These are phyloP conservation scores for Laterallus jamaicensis DNA, from an alignment of 2,113 vertebrate genomes.

Conservation along the genomic window DNA sequence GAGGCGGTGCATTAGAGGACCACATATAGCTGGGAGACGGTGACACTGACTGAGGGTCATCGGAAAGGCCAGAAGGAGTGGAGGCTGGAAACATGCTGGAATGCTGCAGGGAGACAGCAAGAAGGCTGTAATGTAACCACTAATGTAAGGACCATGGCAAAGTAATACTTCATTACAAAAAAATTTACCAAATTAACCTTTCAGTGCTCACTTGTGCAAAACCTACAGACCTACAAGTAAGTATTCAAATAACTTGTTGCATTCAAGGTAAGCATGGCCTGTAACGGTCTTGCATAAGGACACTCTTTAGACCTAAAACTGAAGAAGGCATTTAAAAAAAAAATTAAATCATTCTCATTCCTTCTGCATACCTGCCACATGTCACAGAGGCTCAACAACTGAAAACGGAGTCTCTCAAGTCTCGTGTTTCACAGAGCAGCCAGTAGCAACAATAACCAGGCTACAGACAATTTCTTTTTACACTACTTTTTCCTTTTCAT, in stretches of 20 bases:
- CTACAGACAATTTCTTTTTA: neutral
- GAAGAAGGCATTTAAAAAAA: neutral
- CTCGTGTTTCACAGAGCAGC: neutral
- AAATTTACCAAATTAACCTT: neutral
- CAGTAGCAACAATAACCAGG: neutral
- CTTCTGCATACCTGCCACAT: neutral
- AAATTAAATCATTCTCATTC: neutral
- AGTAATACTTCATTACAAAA: fast-evolving
- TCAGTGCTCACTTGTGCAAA: neutral
- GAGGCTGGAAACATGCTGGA: conserved; percentile 86
- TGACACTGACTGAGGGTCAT: conserved; percentile 84
- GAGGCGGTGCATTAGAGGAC: conserved; percentile 89
- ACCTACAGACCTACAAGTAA: fast-evolving
- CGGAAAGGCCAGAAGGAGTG: conserved; percentile 88
- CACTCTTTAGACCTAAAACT: neutral
- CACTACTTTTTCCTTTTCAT: neutral
- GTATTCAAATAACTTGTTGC: neutral
- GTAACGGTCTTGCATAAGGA: neutral
- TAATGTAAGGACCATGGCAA: neutral
- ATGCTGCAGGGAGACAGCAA: conserved; percentile 74
- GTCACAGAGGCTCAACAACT: neutral
- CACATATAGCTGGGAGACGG: conserved; percentile 95
- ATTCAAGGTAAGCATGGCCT: neutral
- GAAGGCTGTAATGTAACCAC: neutral
- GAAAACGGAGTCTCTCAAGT: neutral